Evolutionary conservation across 2,888 invertebrate genomes (phyloP), one percentile per base, ranked within the genome.

Genomic region (Rhorus exstirpatorius): DNA sequence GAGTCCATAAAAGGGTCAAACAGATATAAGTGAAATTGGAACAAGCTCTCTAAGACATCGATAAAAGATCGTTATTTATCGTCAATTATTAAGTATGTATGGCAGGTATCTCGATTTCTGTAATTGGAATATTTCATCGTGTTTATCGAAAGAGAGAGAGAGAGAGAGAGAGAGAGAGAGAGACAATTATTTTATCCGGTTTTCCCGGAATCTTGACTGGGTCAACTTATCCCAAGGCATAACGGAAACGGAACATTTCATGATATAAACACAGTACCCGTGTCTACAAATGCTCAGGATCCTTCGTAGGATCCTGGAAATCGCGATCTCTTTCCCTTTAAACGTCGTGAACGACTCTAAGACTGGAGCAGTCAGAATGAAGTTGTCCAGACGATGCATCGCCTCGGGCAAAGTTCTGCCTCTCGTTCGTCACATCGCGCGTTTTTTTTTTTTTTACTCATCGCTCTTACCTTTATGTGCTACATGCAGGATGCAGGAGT

Each of bases 381-480:
- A 72, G 49, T 65, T 4, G 55, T 53, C 75, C 55, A 65, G 75
- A 76, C 65, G 46, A 78, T 53, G 67, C 19, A 49, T 67, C 19
- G 78, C 85, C 83, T 58, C 49, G 35, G 38, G 83, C 80, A 44
- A 61, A 77, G 41, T 38, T 78, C 83, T 51, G 53, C 61, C 78
- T 38, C 51, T 53, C 63, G 77, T 71, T 58, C 68, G 24, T 70
- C 55, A 58, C 44, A 53, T n/a, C n/a, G n/a, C n/a, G n/a, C n/a
- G n/a, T n/a, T n/a, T 41, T 31, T 58, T 41, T 8, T 46, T 44
- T 46, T 49, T 58, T 78, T 63, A 26, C 63, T 31, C 31, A 41
- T 70, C 4, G 61, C 17, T n/a, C 17, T 51, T 51, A 19, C 35
- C 51, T 41, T 46, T 55, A 44, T 71, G 35, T 65, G n/a, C n/a